Percentiles rank a stretch among this genome's conserved stretches.
phyloP scores from a whole-genome alignment of 2,113 vertebrate genomes.

The Ia io region DNA sequence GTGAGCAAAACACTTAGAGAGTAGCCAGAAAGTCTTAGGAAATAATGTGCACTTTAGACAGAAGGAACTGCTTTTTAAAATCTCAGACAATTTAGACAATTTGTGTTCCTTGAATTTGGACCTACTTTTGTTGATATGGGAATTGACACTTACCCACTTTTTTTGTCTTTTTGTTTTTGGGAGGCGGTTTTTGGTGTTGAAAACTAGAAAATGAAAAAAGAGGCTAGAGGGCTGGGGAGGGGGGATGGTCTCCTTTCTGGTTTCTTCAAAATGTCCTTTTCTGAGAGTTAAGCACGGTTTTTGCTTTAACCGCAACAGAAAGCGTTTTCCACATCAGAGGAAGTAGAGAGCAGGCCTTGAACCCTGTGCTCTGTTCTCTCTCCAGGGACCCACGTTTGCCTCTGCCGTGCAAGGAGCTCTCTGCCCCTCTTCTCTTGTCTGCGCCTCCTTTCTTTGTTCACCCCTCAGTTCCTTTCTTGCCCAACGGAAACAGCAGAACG shows the following conservation, averaged over 20 bases:
- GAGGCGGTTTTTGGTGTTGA: neutral
- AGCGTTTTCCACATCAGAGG: neutral
- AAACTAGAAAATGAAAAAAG: neutral
- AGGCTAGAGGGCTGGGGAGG: neutral
- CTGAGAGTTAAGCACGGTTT: neutral
- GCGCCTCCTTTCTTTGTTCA: neutral
- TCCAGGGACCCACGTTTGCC: neutral
- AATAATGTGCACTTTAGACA: neutral
- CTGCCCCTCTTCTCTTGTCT: neutral
- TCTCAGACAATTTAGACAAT: constrained; percentile 18
- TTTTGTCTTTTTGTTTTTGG: neutral
- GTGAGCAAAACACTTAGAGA: neutral
- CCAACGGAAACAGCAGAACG: neutral
- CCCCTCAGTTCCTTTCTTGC: neutral
- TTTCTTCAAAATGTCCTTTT: neutral
- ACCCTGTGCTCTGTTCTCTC: neutral
- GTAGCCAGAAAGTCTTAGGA: neutral
- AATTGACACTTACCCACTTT: neutral
- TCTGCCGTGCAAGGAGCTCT: neutral
- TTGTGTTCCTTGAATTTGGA: neutral
- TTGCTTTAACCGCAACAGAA: neutral
- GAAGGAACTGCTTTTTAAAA: neutral
- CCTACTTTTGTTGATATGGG: neutral
- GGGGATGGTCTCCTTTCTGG: neutral
- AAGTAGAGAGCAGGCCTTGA: neutral